Conservation (phyloP, 2,888 invertebrate genomes). For the Drosophila monieri region DNA sequence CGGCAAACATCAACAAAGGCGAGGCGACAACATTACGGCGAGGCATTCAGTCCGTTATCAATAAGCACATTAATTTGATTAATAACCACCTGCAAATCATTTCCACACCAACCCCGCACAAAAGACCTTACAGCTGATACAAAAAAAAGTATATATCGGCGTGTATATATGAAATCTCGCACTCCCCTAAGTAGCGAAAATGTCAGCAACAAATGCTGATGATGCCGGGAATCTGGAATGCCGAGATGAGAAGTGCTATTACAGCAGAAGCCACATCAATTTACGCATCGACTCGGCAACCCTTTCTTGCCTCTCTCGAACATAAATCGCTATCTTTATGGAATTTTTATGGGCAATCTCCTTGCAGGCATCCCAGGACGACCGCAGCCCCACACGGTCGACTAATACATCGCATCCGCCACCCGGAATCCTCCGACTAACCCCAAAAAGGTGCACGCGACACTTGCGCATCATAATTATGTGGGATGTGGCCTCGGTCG, state of each 20-base stretch:
- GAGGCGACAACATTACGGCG: constrained; percentile 34
- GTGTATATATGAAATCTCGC: constrained; percentile 11
- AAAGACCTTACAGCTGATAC: constrained; percentile 62
- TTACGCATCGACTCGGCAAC: constrained; percentile 74
- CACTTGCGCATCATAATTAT: constrained; percentile 79
- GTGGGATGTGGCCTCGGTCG: constrained; percentile 44
- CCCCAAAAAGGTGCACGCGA: constrained; percentile 65
- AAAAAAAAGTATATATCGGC: constrained; percentile 35
- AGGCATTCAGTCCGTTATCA: constrained; percentile 70
- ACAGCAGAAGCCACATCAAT: constrained; percentile 70
- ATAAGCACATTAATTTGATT: constrained; percentile 81
- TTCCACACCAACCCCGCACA: constrained; percentile 71
- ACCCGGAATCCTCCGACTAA: constrained; percentile 3
- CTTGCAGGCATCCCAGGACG: constrained; percentile 71
- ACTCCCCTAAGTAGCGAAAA: constrained; percentile 69
- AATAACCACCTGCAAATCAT: constrained; percentile 82
- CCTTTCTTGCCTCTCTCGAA: constrained; percentile 56
- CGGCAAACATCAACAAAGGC: constrained; percentile 39
- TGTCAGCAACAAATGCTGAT: constrained; percentile 78
- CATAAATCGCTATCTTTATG: constrained; percentile 82
- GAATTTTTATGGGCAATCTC: constrained; percentile 83
- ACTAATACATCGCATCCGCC: constrained; percentile 80
- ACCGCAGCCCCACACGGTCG: constrained; percentile 42
- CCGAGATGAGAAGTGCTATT: constrained; percentile 74
- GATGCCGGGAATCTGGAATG: constrained; percentile 45